Base-by-base conservation (phyloP, 2,888 invertebrate species). In the Dromius quadrimaculatus region DNA sequence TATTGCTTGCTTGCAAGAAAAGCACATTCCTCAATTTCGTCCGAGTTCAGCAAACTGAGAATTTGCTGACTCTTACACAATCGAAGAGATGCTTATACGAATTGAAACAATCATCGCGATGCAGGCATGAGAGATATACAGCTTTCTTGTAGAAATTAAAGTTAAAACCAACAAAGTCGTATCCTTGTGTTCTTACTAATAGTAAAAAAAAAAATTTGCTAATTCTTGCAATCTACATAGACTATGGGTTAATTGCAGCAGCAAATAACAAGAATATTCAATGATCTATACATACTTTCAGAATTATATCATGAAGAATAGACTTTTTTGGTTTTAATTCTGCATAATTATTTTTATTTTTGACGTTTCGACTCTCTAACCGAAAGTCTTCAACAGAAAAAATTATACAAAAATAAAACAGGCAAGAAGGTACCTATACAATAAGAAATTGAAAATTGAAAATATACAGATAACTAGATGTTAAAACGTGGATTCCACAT, bases 31-130 rank as follows among this genome's bases (percentile, higher is more conserved):
- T 63, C 13, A 69, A 64, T 11, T 17, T 68, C 6, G 36, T 80
- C 80, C 45, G 73, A 77, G 62, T 79, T 79, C 6, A 78, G 74
- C 64, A 64, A 74, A 15, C 76, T 79, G 71, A 76, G 76, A 11
- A 73, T 75, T 1, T 61, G 54, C 3, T 41, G 65, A 17, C 78
- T 80, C 2, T 81, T n/a, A n/a, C 80, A 65, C 73, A 74, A 41
- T 72, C 81, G 8, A 74, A 74, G n/a, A 75, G 74, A 70, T 76
- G 78, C 59, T 43, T 81, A 17, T 81, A 81, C 74, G 80, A 80
- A 6, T 73, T 81, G 1, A 81, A 80, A 64, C 80, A 81, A 72
- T 75, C 79, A 9, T 76, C 79, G 6, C 65, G 80, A 43, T 76
- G 76, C 38, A 81, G 81, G 80, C 78, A 80, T 71, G 66, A 74